Base-by-base conservation (phyloP, 1,140 invertebrate species). In the Thaumatotibia leucotreta region DNA sequence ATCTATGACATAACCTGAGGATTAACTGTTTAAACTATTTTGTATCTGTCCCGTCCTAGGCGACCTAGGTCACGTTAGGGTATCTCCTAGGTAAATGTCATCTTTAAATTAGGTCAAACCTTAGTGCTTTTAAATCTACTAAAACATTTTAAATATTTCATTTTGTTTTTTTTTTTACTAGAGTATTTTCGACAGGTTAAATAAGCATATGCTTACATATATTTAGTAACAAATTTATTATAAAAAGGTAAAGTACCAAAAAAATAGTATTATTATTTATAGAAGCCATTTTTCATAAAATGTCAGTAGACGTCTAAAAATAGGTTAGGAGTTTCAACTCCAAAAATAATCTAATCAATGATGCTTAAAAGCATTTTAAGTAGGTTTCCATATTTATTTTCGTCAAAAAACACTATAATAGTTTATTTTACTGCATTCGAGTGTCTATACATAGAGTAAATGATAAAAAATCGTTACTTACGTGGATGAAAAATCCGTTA, bases 1-100 rank as follows among this genome's bases (percentile, higher is more conserved):
- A 20, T 45, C 17, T 45, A 45, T 45, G 39, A 45, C 39, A 45
- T 45, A 45, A 45, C 9, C 17, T 45, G 0, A 14, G 39, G n/a
- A 17, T 45, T 45, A 29, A 45, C 14, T 20, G 39, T 45, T 45
- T 20, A 45, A 45, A 45, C 39, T 45, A 45, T 45, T 20, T 20
- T 45, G 39, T 45, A 45, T 45, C 39, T 45, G 39, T 45, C 35
- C n/a, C 35, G 35, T 39, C 39, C 39, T 45, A 17, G 22, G 22
- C 76, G 80, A 83, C 78, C 79, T 82, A 77, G 76, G 78, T 82
- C 79, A 74, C 68, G 45, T n/a, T n/a, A n/a, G n/a, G n/a, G 9
- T 45, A 8, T 63, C 50, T 74, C 63, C 66, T 77, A 72, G 77
- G 75, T 72, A 81, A 75, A 80, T 81, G 77, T 77, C 79, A 83